Evolutionary conservation across 2,888 invertebrate species (phyloP).

Genomic region (Drosophila atripex): DNA sequence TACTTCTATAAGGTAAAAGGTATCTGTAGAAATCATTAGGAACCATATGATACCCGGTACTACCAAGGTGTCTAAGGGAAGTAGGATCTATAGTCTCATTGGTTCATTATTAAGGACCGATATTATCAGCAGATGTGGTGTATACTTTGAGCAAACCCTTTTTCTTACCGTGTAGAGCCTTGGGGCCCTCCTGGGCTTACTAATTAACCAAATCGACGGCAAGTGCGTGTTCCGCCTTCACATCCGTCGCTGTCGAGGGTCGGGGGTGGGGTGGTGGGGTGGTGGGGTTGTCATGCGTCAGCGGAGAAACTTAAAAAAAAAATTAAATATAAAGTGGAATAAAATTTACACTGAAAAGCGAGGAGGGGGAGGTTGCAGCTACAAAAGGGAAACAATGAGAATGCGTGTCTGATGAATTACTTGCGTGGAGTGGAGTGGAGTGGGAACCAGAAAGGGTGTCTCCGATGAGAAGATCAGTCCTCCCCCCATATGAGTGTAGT

Average conservation of each 20-base stretch:
- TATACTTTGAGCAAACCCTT: too few relatives aligned
- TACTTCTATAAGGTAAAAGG: too few relatives aligned
- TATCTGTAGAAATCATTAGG: too few relatives aligned
- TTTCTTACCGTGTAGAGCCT: not conserved
- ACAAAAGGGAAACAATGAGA: slow-evolving; percentile 60
- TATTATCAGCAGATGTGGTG: too few relatives aligned
- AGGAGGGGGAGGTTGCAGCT: not conserved
- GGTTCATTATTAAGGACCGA: too few relatives aligned
- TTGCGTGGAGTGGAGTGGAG: slow-evolving; percentile 28
- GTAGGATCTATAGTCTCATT: too few relatives aligned
- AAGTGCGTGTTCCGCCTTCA: slow-evolving; percentile 57
- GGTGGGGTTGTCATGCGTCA: slow-evolving; percentile 72
- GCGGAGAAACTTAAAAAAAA: slow-evolving; percentile 44
- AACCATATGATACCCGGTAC: too few relatives aligned
- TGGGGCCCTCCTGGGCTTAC: slow-evolving; percentile 28
- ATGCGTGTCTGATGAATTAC: slow-evolving; percentile 75
- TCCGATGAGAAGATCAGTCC: too few relatives aligned
- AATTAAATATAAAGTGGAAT: too few relatives aligned
- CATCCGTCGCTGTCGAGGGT: slow-evolving; percentile 21
- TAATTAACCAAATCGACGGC: slow-evolving; percentile 71
- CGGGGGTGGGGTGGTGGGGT: not conserved
- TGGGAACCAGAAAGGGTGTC: slow-evolving; percentile 21
- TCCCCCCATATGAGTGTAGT: too few relatives aligned
- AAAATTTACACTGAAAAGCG: not conserved
- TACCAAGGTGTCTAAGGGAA: too few relatives aligned